Evolutionary conservation across 2,797 vertebrate genomes (phyloP), one percentile per base, ranked within the genome.

Genomic region (Chiroxiphia lanceolata): DNA sequence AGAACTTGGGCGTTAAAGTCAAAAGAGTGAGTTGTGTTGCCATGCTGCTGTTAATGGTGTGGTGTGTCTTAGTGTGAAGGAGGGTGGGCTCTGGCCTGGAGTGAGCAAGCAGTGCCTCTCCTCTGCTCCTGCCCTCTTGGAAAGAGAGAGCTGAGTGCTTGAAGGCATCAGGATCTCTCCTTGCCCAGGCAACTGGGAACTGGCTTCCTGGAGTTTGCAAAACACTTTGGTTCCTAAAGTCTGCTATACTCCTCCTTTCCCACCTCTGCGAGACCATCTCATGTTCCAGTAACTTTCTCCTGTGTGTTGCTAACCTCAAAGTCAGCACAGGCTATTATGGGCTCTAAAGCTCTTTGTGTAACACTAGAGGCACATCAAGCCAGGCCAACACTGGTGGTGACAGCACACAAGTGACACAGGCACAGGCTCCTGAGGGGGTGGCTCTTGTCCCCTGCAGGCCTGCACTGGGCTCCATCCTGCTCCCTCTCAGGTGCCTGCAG

Each of bases 1-100:
- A 99, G 97, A 99, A 99, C 96, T 97, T 99, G 97, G 99, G 99
- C 4, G 99, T 99, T 75, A 99, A 99, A 99, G 99, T 99, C 80
- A 99, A 99, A 98, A 98, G 99, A 68, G 99, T 99, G 97, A 98
- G 98, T 98, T 91, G 89, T 81, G 80, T 87, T 87, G n/a, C 31
- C 4, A 0, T 50, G 42, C 21, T 65, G 29, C 5, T 57, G 25
- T 19, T 77, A 31, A 34, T 7, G 51, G 8, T 22, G 19, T 33
- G 42, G 8, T 47, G n/a, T 11, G 2, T 76, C 78, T 21, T 54
- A 7, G 42, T 26, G 10, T 0, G 0, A 13, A 19, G 45, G 25
- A 89, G 48, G 38, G 69, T 75, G 53, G 45, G 44, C 44, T 80
- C 1, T 56, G 70, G 33, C 42, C 33, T 83, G 82, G 19, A 3